Conservation (phyloP, 2,797 vertebrate genomes). For the Botia kubotai region DNA sequence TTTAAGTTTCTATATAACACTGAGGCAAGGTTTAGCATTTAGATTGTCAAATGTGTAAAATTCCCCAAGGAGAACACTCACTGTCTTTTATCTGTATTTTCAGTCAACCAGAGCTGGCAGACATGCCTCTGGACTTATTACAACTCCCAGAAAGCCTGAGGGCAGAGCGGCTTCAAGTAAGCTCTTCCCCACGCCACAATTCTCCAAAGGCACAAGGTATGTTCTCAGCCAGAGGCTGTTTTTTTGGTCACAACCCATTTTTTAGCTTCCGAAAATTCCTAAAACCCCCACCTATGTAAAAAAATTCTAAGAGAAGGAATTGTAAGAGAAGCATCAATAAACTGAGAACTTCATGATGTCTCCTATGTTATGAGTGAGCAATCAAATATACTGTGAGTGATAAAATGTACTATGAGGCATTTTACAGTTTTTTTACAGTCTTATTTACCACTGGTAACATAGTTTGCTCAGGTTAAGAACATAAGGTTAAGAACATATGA, state of each 20-base stretch:
- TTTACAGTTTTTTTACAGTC: no score
- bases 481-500: not conserved
- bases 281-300: not conserved
- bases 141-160: slow-evolving; percentile 81
- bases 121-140: slow-evolving; percentile 84
- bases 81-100: slow-evolving; percentile 30
- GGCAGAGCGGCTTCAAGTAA: slow-evolving; percentile 75
- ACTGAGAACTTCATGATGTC: no score
- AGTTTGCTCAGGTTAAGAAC: not conserved
- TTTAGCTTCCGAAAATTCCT: not conserved
- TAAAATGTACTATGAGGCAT: no score
- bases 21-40: slow-evolving; percentile 27
- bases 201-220: slow-evolving; percentile 80
- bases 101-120: slow-evolving; percentile 84
- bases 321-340: no score
- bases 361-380: no score
- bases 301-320: no score
- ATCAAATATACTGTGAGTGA: no score
- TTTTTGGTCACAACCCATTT: not conserved
- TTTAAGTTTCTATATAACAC: not conserved
- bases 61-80: slow-evolving; percentile 3
- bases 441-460: no score
- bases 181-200: slow-evolving; percentile 65
- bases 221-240: not conserved
- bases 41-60: slow-evolving; percentile 23